Evolutionary conservation across 2,113 vertebrate genomes (phyloP).

Genomic region (Micromys minutus): DNA sequence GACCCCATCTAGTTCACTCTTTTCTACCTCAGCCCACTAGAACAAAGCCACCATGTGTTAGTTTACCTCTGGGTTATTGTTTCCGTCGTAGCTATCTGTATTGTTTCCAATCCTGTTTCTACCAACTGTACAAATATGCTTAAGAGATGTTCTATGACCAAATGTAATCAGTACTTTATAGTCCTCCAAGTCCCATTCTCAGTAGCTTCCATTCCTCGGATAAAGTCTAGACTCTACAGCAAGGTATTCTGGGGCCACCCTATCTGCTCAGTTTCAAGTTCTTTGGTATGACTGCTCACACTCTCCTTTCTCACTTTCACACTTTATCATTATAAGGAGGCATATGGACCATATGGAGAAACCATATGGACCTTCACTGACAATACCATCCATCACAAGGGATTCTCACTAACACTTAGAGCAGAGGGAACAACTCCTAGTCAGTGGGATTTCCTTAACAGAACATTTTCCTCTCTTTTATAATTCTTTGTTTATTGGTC

Average conservation of each 20-base stretch:
- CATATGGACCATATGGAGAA: too few species aligned
- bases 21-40: rapidly evolving
- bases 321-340: background rate
- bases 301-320: background rate
- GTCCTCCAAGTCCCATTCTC: background rate
- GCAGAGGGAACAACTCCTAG: background rate
- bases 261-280: background rate
- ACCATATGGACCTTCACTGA: rapidly evolving
- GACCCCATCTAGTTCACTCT: background rate
- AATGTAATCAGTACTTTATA: background rate
- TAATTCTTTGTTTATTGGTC: background rate
- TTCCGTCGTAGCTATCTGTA: background rate
- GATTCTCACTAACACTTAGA: background rate
- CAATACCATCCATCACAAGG: background rate
- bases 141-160: background rate
- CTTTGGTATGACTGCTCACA: background rate
- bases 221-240: background rate
- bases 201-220: background rate
- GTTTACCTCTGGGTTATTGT: background rate
- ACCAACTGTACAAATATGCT: background rate
- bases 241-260: background rate
- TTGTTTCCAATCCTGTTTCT: background rate
- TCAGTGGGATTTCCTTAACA: background rate
- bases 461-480: background rate
- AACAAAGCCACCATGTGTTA: background rate